A percentile compares a stretch with the other conserved stretches of the same genome.
These are phyloP conservation scores for Chinchilla lanigera DNA, from an alignment of 2,113 vertebrate genomes.

Conservation along the genomic window DNA sequence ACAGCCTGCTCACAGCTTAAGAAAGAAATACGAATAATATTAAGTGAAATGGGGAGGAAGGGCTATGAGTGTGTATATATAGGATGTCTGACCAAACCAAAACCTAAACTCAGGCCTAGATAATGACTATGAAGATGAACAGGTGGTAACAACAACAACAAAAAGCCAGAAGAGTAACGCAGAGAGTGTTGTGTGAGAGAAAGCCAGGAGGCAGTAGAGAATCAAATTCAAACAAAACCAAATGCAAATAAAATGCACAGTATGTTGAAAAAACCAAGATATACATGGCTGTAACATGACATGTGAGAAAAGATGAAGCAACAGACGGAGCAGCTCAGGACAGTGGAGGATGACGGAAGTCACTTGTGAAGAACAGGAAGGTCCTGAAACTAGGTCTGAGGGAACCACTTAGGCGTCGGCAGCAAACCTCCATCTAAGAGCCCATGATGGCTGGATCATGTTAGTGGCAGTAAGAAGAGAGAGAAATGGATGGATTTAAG, in stretches of 20 bases:
- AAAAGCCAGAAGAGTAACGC: not conserved
- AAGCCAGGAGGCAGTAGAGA: not conserved
- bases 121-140: not conserved
- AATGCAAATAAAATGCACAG: conserved; percentile 30
- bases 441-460: not conserved
- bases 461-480: not conserved
- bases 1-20: not conserved
- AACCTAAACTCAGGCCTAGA: not conserved
- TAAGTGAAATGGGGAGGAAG: not conserved
- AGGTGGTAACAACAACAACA: not conserved
- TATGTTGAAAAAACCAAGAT: not conserved
- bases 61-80: not conserved
- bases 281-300: not conserved
- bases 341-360: not conserved
- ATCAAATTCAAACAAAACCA: not conserved
- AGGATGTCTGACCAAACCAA: not conserved
- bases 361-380: not conserved
- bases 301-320: not conserved
- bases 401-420: not conserved
- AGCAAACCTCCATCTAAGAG: not conserved
- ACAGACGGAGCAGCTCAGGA: not conserved
- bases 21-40: not conserved
- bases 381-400: not conserved
- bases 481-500: not conserved
- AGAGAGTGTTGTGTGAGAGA: not conserved